Conservation (phyloP, 2,113 vertebrate genomes). For the Trinectes maculatus region DNA sequence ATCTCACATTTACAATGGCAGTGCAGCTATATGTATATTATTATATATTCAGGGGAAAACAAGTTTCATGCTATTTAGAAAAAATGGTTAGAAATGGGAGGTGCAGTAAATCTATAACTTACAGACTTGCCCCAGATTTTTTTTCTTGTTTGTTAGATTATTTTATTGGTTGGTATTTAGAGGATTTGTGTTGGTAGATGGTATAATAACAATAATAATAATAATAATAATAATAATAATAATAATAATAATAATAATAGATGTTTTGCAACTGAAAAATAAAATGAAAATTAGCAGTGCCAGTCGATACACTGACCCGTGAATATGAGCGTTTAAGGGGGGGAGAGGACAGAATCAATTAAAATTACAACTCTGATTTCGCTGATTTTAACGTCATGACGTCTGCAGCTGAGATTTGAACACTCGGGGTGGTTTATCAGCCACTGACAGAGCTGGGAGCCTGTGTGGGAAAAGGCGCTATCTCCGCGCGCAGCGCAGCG, state of each 20-base stretch:
- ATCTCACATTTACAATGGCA: too few species aligned
- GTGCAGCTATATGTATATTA: too few species aligned
- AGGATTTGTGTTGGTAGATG: background rate
- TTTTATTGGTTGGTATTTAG: background rate
- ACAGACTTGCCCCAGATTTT: background rate
- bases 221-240: too few species aligned
- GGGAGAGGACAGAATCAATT: background rate
- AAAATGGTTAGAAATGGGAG: background rate
- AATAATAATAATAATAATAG: too few species aligned
- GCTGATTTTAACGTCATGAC: background rate
- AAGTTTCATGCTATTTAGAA: too few species aligned
- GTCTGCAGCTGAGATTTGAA: conserved; percentile 3
- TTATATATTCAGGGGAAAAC: too few species aligned
- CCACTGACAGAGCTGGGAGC: conserved; percentile 31
- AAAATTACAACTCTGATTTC: background rate
- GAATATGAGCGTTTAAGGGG: background rate
- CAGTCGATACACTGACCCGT: too few species aligned
- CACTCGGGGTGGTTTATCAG: conserved; percentile 32
- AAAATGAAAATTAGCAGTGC: background rate
- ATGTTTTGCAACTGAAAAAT: too few species aligned
- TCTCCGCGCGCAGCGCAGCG: conserved; percentile 66
- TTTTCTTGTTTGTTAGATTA: background rate
- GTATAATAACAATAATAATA: too few species aligned
- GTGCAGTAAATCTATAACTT: background rate
- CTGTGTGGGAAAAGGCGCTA: conserved; percentile 46